phyloP scores from a whole-genome alignment of 2,113 vertebrate species.

The Poeciliopsis prolifica region DNA sequence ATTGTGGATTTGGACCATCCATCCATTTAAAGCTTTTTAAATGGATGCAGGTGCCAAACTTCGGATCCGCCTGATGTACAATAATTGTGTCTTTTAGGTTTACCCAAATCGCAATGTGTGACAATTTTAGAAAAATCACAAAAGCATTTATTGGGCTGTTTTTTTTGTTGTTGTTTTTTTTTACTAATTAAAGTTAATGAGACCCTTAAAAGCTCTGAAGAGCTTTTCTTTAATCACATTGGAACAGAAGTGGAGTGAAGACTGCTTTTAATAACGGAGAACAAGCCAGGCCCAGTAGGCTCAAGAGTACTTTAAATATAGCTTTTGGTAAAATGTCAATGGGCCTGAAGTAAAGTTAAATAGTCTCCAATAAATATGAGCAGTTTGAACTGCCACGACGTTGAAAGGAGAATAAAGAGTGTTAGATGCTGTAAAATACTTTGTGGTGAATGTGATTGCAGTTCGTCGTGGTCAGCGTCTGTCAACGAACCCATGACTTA shows the following conservation, averaged over 20 bases:
- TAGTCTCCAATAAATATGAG: constrained; percentile 12
- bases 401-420: background rate
- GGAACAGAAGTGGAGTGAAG: background rate
- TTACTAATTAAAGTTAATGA: background rate
- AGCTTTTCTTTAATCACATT: background rate
- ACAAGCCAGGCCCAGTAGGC: background rate
- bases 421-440: background rate
- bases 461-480: too few species aligned
- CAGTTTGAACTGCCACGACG: constrained; percentile 4
- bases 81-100: too few species aligned
- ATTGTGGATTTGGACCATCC: background rate
- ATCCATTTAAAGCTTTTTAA: too few species aligned
- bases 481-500: too few species aligned
- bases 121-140: too few species aligned
- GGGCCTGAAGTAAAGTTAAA: constrained; percentile 23
- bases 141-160: background rate
- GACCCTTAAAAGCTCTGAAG: background rate
- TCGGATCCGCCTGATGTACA: too few species aligned
- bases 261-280: constrained; percentile 5
- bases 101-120: too few species aligned
- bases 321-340: constrained; percentile 36
- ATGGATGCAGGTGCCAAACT: background rate
- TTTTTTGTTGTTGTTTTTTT: background rate
- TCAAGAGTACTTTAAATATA: constrained; percentile 30
- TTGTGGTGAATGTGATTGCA: background rate